Evolutionary conservation across 1,140 invertebrate species (phyloP).

Genomic region (Nasonia vitripennis): DNA sequence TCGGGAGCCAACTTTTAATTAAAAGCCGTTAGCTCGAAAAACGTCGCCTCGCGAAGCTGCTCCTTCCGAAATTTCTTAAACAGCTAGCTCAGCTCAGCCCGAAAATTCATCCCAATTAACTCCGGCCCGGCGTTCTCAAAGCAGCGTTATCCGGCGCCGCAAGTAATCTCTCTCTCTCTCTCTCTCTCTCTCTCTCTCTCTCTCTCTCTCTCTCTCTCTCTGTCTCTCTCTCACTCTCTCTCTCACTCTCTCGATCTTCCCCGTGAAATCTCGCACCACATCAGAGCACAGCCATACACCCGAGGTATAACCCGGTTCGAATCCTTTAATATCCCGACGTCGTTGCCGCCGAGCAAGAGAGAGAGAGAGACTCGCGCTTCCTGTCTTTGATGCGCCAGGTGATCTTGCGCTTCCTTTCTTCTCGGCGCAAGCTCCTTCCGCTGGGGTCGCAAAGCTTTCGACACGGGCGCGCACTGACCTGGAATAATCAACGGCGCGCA

Average conservation of each 20-base stretch:
- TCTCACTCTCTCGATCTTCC: too few relatives aligned
- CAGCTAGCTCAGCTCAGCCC: too few relatives aligned
- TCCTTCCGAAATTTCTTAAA: too few relatives aligned
- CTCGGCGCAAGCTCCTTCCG: background rate
- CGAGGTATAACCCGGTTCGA: background rate
- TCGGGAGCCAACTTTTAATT: too few relatives aligned
- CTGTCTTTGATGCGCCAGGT: slow-evolving; percentile 36
- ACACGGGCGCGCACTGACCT: slow-evolving; percentile 57
- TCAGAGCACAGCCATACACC: too few relatives aligned
- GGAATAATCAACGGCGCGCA: slow-evolving; percentile 64
- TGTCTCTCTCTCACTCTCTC: too few relatives aligned
- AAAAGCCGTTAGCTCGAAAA: too few relatives aligned
- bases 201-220: background rate
- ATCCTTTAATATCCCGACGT: slow-evolving; percentile 20
- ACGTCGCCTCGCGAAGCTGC: too few relatives aligned
- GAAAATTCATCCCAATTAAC: too few relatives aligned
- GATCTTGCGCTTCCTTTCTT: slow-evolving; percentile 37
- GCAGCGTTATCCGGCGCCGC: too few relatives aligned
- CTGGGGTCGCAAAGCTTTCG: slow-evolving; percentile 50
- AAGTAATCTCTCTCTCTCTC: background rate
- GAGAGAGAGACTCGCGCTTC: slow-evolving; percentile 3
- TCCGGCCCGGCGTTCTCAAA: too few relatives aligned
- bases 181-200: background rate
- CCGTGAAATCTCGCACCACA: background rate
- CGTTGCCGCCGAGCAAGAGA: background rate